phyloP scores from a whole-genome alignment of 2,113 vertebrate genomes.

The Chaetura pelagica region DNA sequence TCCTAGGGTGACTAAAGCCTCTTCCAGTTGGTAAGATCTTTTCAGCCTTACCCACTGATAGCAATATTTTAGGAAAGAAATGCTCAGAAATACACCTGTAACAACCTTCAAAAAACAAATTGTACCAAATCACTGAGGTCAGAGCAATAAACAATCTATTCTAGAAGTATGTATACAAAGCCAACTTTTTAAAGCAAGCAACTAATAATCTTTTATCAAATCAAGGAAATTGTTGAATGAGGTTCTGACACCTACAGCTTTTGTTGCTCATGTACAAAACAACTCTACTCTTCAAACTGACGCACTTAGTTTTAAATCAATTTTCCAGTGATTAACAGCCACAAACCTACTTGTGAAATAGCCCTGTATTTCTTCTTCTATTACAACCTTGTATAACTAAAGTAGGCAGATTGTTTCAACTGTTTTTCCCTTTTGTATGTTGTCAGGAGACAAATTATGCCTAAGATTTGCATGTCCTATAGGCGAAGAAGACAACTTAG shows the following conservation, averaged over 20 bases:
- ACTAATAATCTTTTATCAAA: rapidly evolving
- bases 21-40: neutral
- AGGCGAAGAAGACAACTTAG: neutral
- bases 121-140: neutral
- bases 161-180: neutral
- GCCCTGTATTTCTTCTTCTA: neutral
- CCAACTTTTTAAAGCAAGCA: neutral
- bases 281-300: neutral
- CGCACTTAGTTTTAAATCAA: neutral
- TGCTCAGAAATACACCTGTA: neutral
- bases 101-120: neutral
- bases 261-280: neutral
- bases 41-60: neutral
- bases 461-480: neutral
- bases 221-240: neutral
- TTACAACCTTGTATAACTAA: neutral
- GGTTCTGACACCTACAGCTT: neutral
- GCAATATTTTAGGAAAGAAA: neutral
- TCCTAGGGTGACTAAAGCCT: neutral
- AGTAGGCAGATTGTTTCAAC: neutral
- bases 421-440: neutral
- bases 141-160: rapidly evolving
- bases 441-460: neutral
- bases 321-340: neutral
- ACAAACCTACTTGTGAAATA: neutral